These are phyloP conservation scores for Zaprionus inermis DNA, from an alignment of 1,140 invertebrate genomes.

Conservation along the genomic window DNA sequence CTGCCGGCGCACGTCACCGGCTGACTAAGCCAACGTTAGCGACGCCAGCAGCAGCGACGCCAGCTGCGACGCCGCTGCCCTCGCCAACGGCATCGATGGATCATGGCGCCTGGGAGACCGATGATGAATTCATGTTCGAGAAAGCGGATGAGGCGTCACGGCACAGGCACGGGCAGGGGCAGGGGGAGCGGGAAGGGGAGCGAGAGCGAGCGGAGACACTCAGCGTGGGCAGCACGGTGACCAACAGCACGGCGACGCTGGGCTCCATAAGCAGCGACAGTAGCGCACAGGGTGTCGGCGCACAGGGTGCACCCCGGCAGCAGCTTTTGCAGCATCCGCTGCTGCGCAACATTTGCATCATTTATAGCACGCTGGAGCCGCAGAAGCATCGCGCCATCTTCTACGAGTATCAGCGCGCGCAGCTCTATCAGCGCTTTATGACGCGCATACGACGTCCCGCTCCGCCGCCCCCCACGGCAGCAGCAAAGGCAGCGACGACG, in stretches of 20 bases:
- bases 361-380: constrained; percentile 69
- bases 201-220: constrained; percentile 45
- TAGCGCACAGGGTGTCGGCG: neutral
- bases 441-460: constrained; percentile 61
- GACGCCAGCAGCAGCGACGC: constrained; percentile 29
- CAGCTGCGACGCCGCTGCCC: constrained; percentile 58
- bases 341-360: constrained; percentile 73
- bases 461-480: constrained; percentile 36
- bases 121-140: constrained; percentile 80
- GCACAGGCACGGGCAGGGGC: neutral
- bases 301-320: neutral
- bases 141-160: constrained; percentile 31
- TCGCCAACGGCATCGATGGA: constrained; percentile 75
- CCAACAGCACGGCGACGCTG: constrained; percentile 74
- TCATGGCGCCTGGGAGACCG: constrained; percentile 80
- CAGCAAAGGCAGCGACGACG: neutral
- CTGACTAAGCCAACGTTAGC: constrained; percentile 52
- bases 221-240: constrained; percentile 73
- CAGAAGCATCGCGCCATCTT: constrained; percentile 74
- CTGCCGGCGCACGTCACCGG: constrained; percentile 62
- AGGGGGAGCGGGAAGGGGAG: neutral
- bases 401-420: constrained; percentile 72
- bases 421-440: constrained; percentile 62
- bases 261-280: constrained; percentile 60
- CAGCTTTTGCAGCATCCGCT: constrained; percentile 53